phyloP scores from a whole-genome alignment of 1,140 invertebrate species.

The Doryteuthis pealeii region DNA sequence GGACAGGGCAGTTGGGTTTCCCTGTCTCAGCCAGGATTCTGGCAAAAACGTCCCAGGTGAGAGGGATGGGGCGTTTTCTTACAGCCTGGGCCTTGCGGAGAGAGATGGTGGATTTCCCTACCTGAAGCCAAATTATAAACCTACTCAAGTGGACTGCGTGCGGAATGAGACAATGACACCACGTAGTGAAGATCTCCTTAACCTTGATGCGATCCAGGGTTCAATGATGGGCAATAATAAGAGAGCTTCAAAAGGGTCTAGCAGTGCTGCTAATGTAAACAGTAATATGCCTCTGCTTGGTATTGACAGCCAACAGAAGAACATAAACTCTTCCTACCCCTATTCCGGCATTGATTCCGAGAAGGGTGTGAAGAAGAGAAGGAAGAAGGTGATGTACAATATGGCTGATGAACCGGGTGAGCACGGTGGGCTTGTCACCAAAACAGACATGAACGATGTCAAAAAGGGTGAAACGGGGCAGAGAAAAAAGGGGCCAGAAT shows the following conservation, averaged over 20 bases:
- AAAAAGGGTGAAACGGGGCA: too few species aligned
- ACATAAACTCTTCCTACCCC: background rate
- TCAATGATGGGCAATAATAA: background rate
- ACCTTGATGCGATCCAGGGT: background rate
- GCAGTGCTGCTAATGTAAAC: background rate
- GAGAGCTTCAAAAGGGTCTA: background rate
- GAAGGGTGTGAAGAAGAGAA: background rate
- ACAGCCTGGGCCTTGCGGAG: background rate
- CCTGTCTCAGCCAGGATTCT: background rate
- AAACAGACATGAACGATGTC: too few species aligned
- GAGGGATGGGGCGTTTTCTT: slow-evolving; percentile 1
- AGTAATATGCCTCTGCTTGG: background rate
- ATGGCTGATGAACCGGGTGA: too few species aligned
- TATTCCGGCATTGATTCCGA: background rate
- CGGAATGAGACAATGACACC: background rate
- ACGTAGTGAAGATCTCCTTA: background rate
- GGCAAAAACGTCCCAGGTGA: background rate
- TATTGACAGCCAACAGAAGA: background rate
- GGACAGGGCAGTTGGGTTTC: background rate
- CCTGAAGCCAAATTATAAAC: slow-evolving; percentile 1
- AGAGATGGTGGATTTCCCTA: slow-evolving; percentile 4
- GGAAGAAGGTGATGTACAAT: background rate
- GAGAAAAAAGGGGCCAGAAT: too few species aligned
- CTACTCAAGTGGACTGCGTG: background rate
- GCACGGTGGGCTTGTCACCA: too few species aligned